phyloP scores from a whole-genome alignment of 2,888 invertebrate species.

The Ctenicera cuprea region DNA sequence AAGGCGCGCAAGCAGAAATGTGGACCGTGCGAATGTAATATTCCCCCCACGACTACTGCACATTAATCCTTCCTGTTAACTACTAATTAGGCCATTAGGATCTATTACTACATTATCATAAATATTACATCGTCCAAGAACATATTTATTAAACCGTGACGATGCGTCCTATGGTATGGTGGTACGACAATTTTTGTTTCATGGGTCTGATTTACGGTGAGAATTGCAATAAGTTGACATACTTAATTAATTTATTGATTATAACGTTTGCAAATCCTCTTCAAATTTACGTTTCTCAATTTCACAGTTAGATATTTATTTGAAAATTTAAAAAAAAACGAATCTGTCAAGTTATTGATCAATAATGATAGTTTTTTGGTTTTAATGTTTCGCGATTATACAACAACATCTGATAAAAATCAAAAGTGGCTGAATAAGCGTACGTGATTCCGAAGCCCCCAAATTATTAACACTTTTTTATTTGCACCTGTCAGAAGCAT shows the following conservation, averaged over 20 bases:
- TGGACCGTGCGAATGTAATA: conserved; percentile 47
- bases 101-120: conserved; percentile 41
- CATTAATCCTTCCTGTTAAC: conserved; percentile 51
- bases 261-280: too few relatives aligned
- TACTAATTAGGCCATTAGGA: conserved; percentile 47
- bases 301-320: too few relatives aligned
- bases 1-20: conserved; percentile 44
- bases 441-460: background rate
- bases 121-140: conserved; percentile 38
- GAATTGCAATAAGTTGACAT: background rate
- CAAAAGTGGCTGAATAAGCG: background rate
- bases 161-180: background rate
- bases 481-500: conserved; percentile 5
- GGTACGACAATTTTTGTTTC: background rate
- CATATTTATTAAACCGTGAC: conserved; percentile 16
- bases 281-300: too few relatives aligned
- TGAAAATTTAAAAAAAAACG: too few relatives aligned
- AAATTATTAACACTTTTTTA: conserved; percentile 15
- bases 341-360: too few relatives aligned
- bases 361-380: too few relatives aligned
- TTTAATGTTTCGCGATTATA: too few relatives aligned
- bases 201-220: background rate
- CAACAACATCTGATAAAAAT: conserved; percentile 7
- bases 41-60: conserved; percentile 30
- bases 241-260: too few relatives aligned